Conservation (phyloP, 2,797 vertebrate genomes). For the Picus viridis region DNA sequence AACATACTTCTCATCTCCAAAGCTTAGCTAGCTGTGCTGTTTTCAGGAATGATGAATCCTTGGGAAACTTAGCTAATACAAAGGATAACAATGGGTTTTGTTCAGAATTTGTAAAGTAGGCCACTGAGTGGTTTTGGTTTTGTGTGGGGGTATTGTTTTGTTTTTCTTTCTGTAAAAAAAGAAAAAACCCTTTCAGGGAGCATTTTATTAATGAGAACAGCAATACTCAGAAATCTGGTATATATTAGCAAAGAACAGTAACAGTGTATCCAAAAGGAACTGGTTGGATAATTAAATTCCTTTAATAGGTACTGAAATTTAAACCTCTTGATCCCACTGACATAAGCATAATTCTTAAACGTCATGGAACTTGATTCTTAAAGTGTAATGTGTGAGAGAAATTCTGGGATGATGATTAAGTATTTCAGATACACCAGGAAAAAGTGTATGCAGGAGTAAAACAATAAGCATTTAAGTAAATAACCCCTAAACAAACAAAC, state of each 20-base stretch:
- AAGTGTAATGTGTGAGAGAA: constrained; percentile 6
- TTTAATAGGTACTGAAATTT: constrained; percentile 37
- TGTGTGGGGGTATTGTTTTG: background rate
- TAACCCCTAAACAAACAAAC: background rate
- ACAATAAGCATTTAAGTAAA: background rate
- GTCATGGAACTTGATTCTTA: constrained; percentile 38
- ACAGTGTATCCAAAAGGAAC: background rate
- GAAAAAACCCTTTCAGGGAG: background rate
- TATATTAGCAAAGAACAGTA: constrained; percentile 23
- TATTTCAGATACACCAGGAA: constrained; percentile 9
- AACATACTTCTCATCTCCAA: background rate
- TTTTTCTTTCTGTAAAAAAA: background rate
- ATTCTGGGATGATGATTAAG: background rate
- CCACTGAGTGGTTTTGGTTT: background rate
- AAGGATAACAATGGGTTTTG: constrained; percentile 29
- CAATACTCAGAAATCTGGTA: constrained; percentile 33
- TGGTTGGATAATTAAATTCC: constrained; percentile 41
- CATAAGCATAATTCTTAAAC: constrained; percentile 46
- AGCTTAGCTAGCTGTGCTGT: background rate
- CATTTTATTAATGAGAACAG: constrained; percentile 58
- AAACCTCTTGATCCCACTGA: constrained; percentile 45
- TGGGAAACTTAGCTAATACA: constrained; percentile 1
- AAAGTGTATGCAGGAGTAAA: background rate
- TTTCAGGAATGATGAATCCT: constrained; percentile 40
- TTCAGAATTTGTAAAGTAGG: constrained; percentile 40